Evolutionary conservation across 2,888 invertebrate species (phyloP), one percentile per base, ranked within the genome.

Genomic region (Acheta domesticus): DNA sequence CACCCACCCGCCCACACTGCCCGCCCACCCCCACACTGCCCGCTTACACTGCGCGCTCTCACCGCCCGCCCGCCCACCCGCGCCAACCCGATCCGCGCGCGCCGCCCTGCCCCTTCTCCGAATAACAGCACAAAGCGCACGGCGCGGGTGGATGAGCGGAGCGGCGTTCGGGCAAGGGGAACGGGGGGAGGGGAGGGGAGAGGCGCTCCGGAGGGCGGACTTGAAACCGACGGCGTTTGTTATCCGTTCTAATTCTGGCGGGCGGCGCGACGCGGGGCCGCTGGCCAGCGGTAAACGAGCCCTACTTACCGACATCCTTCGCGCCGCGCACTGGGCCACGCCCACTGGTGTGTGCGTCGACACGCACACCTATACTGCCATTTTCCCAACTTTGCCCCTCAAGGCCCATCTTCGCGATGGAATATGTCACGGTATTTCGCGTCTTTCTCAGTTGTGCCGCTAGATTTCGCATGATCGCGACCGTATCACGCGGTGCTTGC

Each of bases 181-280:
- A n/a, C n/a, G n/a, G n/a, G n/a, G n/a, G n/a, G 36, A 5, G 36
- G 8, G 8, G 14, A 12, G 14, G 11, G 5, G 62, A 1, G 16
- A 8, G 62, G 23, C 23, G 23, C 23, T 23, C 2, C 23, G n/a
- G 62, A 62, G 62, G 62, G 62, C n/a, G n/a, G n/a, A 62, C 62
- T 62, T 62, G 16, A 62, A 62, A 62, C 62, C 14, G 62, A n/a
- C 4, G 16, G 62, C 62, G 62, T 62, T 62, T 62, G 62, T 62
- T 62, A 62, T 62, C 14, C 62, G 62, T 62, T 62, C 62, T 62
- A 62, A 62, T 62, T 62, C 62, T 62, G 62, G 62, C 62, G 62
- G n/a, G 8, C 8, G 62, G 62, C 62, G 62, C n/a, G 62, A 4
- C 62, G 62, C 62, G 62, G 62, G n/a, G 62, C 62, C 16, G 14